These are phyloP conservation scores for Cyanocitta stelleri DNA, from an alignment of 2,113 vertebrate genomes.

Conservation along the genomic window DNA sequence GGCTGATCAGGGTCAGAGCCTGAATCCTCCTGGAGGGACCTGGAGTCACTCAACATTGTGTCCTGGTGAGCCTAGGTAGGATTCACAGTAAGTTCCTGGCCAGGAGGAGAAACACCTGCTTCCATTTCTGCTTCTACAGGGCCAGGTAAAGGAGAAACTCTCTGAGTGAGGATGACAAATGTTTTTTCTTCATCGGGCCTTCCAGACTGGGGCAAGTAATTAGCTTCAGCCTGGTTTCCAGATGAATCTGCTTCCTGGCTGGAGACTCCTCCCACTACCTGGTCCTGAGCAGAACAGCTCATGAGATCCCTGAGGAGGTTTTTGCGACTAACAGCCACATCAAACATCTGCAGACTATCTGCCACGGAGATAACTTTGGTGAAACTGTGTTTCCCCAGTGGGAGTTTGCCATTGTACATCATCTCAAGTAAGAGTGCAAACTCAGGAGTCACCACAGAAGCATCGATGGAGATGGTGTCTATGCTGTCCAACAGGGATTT, in stretches of 20 bases:
- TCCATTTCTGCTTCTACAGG: not conserved
- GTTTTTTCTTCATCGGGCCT: not conserved
- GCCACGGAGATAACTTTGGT: constrained; percentile 80
- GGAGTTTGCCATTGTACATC: constrained; percentile 83
- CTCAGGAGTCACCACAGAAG: constrained; percentile 78
- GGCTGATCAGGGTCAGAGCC: not conserved
- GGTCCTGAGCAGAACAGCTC: constrained; percentile 48
- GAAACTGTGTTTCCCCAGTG: constrained; percentile 84
- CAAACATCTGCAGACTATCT: constrained; percentile 91
- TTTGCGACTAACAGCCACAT: constrained; percentile 86
- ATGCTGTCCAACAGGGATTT: constrained; percentile 80
- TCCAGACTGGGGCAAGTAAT: not conserved
- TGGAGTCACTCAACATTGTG: rapidly evolving
- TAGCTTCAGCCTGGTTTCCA: not conserved
- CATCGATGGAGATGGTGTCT: constrained; percentile 82
- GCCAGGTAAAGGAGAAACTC: not conserved
- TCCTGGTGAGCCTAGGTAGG: not conserved
- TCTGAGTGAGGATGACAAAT: not conserved
- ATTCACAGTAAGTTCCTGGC: not conserved
- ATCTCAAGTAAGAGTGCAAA: constrained; percentile 84
- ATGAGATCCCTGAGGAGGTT: constrained; percentile 80
- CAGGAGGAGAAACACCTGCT: not conserved
- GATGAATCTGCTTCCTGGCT: not conserved
- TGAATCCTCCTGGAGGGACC: not conserved
- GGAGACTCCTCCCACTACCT: constrained; percentile 10